A percentile compares a stretch with the other conserved stretches of the same genome.
phyloP scores from a whole-genome alignment of 2,888 invertebrate species.

The Lacanobia oleracea region DNA sequence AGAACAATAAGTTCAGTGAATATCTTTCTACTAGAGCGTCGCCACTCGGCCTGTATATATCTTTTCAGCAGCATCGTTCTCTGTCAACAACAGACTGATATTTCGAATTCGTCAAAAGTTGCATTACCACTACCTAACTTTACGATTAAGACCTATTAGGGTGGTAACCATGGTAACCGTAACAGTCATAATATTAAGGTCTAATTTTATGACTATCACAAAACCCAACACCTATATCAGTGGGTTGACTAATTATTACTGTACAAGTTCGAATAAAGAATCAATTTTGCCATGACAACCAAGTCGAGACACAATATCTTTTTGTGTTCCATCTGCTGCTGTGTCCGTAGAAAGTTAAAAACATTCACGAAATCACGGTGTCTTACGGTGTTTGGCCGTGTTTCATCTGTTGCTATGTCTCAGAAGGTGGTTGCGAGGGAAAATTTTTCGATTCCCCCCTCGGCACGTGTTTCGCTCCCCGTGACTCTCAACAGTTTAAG shows the following conservation, averaged over 20 bases:
- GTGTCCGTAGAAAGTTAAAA: not conserved
- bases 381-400: not conserved
- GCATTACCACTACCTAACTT: not conserved
- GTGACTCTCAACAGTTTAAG: not conserved
- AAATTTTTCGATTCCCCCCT: constrained; percentile 3
- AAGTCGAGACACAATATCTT: not conserved
- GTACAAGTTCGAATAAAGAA: not conserved
- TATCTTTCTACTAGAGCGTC: not conserved
- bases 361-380: not conserved
- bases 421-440: not conserved
- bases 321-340: not conserved
- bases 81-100: too few relatives aligned
- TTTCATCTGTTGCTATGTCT: not conserved
- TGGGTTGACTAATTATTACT: not conserved
- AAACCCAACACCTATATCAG: not conserved
- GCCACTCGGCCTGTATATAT: too few relatives aligned
- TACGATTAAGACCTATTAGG: too few relatives aligned
- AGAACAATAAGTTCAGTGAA: not conserved
- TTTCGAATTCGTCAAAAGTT: not conserved
- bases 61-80: not conserved
- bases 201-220: not conserved
- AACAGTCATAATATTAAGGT: not conserved
- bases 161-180: too few relatives aligned
- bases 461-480: not conserved
- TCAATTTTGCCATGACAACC: not conserved